Base-by-base conservation (phyloP, 2,113 vertebrate species). In the Proteles cristata region DNA sequence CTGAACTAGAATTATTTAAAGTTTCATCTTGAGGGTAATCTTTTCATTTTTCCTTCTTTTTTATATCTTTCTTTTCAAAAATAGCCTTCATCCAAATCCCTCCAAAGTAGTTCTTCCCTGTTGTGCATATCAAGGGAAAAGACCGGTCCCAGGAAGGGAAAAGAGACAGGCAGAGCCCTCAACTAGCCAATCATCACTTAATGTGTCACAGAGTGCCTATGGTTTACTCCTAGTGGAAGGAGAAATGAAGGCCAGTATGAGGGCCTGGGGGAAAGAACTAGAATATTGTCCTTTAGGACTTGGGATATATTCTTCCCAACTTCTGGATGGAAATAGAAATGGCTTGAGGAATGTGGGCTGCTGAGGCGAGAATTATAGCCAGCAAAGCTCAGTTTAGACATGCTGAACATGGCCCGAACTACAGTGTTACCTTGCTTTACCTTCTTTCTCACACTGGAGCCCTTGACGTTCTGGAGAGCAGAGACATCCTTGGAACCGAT, bases 401-500 rank as follows among this genome's bases (percentile, higher is more conserved):
- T 33, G 85, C 74, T 81, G 83, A 71, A 61, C 58, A 66, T 81
- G 31, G 63, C 39, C 76, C 97, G 97, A 95, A 96, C 94, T 97
- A 98, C 98, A 96, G 58, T 98, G 98, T 99, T 99, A 99, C 98
- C 98, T 99, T 98, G 98, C 97, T 98, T 99, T 99, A 99, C 99
- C 99, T 99, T 99, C 98, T 98, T 97, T 99, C 98, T 99, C 99
- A 98, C 99, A 99, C 73, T 98, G 99, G 23, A 98, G 97, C 73
- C 99, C 99, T 33, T 99, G 99, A 97, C 98, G 98, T 82, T 98
- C 98, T 0, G 94, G 87, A 45, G 98, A 97, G 94, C 99, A 99
- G 97, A 99, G 91, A 79, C 99, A 99, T 48, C 99, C 99, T 66
- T 98, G 98, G 98, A 99, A 99, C 43, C 99, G 99, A 97, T 99